These are phyloP conservation scores for Dolichopus griseipennis DNA, from an alignment of 2,888 invertebrate genomes.

Conservation along the genomic window DNA sequence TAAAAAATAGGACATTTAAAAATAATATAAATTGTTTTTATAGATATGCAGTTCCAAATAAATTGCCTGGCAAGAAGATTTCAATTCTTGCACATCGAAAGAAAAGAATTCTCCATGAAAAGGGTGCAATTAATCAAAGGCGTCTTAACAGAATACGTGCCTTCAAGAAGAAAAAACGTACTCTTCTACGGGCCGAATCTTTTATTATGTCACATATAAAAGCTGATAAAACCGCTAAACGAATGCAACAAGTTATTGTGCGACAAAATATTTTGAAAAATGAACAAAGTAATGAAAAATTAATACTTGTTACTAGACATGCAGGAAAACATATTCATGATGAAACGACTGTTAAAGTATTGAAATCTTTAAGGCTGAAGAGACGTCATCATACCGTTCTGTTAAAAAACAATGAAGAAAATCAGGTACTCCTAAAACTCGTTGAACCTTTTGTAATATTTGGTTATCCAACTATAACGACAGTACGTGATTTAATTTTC, in stretches of 20 bases:
- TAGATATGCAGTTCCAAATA: slow-evolving; percentile 43
- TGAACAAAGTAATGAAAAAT: slow-evolving; percentile 32
- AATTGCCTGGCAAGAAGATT: slow-evolving; percentile 42
- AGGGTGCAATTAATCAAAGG: slow-evolving; percentile 35
- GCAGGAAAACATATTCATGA: slow-evolving; percentile 41
- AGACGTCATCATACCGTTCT: slow-evolving; percentile 37
- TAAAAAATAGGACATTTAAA: slow-evolving; percentile 8
- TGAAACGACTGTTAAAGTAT: slow-evolving; percentile 34
- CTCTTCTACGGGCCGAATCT: slow-evolving; percentile 40
- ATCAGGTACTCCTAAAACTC: slow-evolving; percentile 36
- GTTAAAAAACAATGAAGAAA: slow-evolving; percentile 37
- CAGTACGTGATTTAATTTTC: slow-evolving; percentile 40
- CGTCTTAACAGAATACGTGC: slow-evolving; percentile 33
- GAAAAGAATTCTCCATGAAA: slow-evolving; percentile 37
- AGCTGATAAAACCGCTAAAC: slow-evolving; percentile 37
- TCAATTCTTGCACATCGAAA: slow-evolving; percentile 42
- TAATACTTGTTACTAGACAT: slow-evolving; percentile 39
- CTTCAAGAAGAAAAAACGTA: slow-evolving; percentile 31
- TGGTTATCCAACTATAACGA: slow-evolving; percentile 36
- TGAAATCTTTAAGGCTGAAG: slow-evolving; percentile 31
- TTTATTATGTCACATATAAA: slow-evolving; percentile 40
- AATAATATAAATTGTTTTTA: neutral
- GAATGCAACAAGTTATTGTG: slow-evolving; percentile 33
- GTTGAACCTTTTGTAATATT: slow-evolving; percentile 42
- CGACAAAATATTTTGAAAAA: slow-evolving; percentile 30